Percentiles rank a stretch among this genome's conserved stretches.
Evolutionary conservation across 2,113 vertebrate species (phyloP).

Genomic region (Cheirogaleus medius): DNA sequence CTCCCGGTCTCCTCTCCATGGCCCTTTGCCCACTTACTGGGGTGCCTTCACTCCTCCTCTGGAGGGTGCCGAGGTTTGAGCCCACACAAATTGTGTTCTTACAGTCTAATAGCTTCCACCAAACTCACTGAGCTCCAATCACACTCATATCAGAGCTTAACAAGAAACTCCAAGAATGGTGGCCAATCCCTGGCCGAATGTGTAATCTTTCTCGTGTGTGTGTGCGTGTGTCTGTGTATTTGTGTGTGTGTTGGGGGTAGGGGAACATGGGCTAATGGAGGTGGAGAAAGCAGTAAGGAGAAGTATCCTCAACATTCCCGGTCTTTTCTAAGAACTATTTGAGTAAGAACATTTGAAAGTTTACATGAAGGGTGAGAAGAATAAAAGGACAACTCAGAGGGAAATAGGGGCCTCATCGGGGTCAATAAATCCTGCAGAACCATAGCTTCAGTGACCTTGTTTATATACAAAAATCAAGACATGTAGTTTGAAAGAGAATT

Average conservation of each 20-base stretch:
- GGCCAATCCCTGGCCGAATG: neutral
- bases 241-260: neutral
- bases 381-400: neutral
- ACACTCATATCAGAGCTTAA: neutral
- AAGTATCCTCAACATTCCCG: neutral
- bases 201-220: neutral
- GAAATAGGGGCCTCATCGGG: neutral
- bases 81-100: neutral
- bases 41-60: neutral
- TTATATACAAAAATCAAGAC: neutral
- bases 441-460: neutral
- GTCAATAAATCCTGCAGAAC: neutral
- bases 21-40: rapidly evolving
- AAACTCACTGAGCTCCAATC: neutral
- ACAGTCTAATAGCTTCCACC: neutral
- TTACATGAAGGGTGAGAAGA: neutral
- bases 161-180: neutral
- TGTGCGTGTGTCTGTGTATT: too few relatives aligned
- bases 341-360: neutral
- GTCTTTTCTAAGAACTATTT: neutral
- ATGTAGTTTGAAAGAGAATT: neutral
- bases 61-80: neutral
- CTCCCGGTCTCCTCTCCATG: neutral
- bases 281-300: neutral
- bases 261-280: neutral